Evolutionary conservation across 2,113 vertebrate genomes (phyloP).

Genomic region (Ellobius talpinus): DNA sequence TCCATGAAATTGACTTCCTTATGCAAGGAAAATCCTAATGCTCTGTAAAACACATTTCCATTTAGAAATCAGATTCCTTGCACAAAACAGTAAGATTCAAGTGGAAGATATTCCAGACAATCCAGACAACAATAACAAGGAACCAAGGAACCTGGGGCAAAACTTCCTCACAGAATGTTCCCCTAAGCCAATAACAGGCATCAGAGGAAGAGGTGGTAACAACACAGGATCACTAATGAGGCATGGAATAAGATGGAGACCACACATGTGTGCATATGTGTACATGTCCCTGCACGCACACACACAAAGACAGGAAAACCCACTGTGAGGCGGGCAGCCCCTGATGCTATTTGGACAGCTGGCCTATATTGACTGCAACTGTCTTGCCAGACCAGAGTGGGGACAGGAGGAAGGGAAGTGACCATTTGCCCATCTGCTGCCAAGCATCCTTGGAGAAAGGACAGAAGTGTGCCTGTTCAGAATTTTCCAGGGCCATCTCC

Average conservation of each 20-base stretch:
- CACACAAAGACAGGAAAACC: neutral
- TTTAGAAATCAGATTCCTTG: neutral
- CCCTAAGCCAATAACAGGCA: neutral
- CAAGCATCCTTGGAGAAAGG: neutral
- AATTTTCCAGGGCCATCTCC: neutral
- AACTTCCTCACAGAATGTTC: neutral
- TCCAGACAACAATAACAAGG: neutral
- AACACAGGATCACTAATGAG: neutral
- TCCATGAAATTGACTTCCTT: neutral
- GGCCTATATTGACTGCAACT: neutral
- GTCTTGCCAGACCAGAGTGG: neutral
- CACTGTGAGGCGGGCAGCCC: neutral
- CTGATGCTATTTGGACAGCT: conserved; percentile 33
- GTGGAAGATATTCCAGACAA: neutral
- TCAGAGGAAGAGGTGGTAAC: neutral
- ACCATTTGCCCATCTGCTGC: conserved; percentile 47
- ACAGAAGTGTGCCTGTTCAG: neutral
- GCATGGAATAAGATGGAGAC: neutral
- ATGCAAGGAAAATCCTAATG: neutral
- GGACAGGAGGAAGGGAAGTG: neutral
- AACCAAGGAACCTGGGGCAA: neutral
- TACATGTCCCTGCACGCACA: no score
- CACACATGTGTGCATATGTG: neutral
- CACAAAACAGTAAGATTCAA: neutral
- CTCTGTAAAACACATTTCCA: neutral